Percentiles rank a stretch among this genome's conserved stretches.
These are phyloP conservation scores for Misgurnus anguillicaudatus DNA, from an alignment of 2,113 vertebrate genomes.

Conservation along the genomic window DNA sequence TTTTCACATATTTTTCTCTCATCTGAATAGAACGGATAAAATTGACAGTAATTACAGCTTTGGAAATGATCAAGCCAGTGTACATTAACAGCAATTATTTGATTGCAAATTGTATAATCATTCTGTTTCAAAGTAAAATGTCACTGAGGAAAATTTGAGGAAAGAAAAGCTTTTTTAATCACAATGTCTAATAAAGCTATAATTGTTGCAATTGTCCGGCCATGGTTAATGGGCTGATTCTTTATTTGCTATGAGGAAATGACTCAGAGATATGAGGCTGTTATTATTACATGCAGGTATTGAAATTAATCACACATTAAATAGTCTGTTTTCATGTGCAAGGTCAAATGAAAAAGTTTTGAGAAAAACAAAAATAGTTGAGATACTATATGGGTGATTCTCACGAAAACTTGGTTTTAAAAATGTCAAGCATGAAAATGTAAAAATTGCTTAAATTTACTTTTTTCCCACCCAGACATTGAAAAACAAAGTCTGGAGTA, in stretches of 20 bases:
- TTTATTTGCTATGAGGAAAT: neutral
- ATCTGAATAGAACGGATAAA: slow-evolving; percentile 15
- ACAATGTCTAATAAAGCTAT: slow-evolving; percentile 3
- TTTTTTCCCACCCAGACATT: too few relatives aligned
- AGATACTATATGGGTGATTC: neutral
- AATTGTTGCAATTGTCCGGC: slow-evolving; percentile 10
- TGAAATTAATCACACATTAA: neutral
- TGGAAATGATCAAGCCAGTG: slow-evolving; percentile 8
- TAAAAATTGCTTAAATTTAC: too few relatives aligned
- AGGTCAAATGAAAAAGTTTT: neutral
- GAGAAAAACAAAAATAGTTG: neutral
- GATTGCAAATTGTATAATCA: slow-evolving; percentile 35
- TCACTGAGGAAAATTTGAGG: too few relatives aligned
- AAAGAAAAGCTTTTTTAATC: slow-evolving; percentile 35
- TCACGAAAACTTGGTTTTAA: too few relatives aligned
- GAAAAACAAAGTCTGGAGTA: too few relatives aligned
- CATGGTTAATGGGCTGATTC: slow-evolving; percentile 2
- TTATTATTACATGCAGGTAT: slow-evolving; percentile 1
- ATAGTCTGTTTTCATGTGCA: neutral
- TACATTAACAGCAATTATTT: slow-evolving; percentile 30
- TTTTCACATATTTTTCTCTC: neutral
- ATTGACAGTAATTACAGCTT: slow-evolving; percentile 31
- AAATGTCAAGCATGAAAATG: too few relatives aligned
- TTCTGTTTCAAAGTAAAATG: slow-evolving; percentile 24
- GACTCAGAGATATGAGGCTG: neutral